Percentiles rank a stretch among this genome's conserved stretches.
These are phyloP conservation scores for Falco novaeseelandiae DNA, from an alignment of 2,797 vertebrate genomes.

Conservation along the genomic window DNA sequence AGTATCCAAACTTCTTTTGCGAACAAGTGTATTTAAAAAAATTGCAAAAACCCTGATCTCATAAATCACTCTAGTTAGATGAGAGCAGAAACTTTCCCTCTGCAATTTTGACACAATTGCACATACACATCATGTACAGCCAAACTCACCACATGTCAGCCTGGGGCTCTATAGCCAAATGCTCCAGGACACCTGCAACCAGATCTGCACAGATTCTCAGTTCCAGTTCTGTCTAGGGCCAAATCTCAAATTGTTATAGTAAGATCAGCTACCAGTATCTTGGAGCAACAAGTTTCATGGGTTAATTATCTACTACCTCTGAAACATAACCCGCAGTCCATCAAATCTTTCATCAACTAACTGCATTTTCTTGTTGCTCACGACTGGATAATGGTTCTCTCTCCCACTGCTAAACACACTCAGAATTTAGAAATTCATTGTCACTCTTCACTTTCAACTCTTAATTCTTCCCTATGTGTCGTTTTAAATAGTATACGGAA, in stretches of 20 bases:
- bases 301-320: neutral
- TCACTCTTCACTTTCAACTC: neutral
- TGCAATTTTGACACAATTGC: neutral
- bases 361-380: neutral
- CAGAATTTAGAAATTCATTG: neutral
- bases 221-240: neutral
- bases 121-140: neutral
- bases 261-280: neutral
- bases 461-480: neutral
- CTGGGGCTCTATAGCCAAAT: neutral
- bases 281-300: neutral
- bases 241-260: neutral
- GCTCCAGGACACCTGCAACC: neutral
- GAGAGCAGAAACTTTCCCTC: neutral
- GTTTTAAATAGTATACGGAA: neutral
- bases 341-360: neutral
- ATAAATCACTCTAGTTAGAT: neutral
- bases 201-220: neutral
- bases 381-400: neutral
- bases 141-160: accelerated
- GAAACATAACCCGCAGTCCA: neutral
- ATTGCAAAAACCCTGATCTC: neutral
- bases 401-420: neutral
- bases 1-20: neutral
- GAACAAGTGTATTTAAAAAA: neutral